Evolutionary conservation across 2,113 vertebrate genomes (phyloP), one percentile per base, ranked within the genome.

Genomic region (Sprattus sprattus): DNA sequence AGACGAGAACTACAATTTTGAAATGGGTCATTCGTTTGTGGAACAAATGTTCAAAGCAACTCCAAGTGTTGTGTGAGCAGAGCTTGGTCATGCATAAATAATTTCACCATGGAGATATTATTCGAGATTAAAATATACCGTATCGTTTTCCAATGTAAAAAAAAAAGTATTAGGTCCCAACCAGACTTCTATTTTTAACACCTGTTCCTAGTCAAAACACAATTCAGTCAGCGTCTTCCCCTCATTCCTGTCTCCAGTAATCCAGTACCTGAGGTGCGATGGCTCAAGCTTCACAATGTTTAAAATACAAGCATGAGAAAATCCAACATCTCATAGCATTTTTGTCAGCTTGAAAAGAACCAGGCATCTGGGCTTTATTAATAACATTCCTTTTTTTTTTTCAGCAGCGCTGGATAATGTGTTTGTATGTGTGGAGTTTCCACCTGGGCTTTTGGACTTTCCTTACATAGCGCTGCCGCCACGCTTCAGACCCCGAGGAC

Each of bases 401-500:
- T 67, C 64, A 71, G 64, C 11, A 25, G 64, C 3, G 25, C 64
- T 60, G 18, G 54, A 57, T 49, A 49, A 49, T 50, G 46, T 85
- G 60, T 52, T 15, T 80, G 47, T 49, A 4, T 80, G 47, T 67
- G 20, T 82, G 39, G 57, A 28, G 57, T 54, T 82, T 44, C 25
- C 47, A 45, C 57, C 44, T 46, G 39, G 45, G 47, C 46, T 71
- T 67, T 71, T 20, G 20, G 67, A 67, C 83, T 54, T 20, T 39
- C 71, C 71, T 39, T 44, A 78, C 71, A 78, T 78, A 78, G 71
- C 71, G 20, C 50, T 64, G 75, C 50, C 81, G 39, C 25, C 67
- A 46, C 54, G 67, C 67, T 16, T 57, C n/a, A 84, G 84, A 84
- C 87, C 82, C 80, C 82, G 88, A 89, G 85, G 85, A 87, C 86